A percentile compares a stretch with the other conserved stretches of the same genome.
Evolutionary conservation across 2,888 invertebrate genomes (phyloP).

Genomic region (Graphium colonna): DNA sequence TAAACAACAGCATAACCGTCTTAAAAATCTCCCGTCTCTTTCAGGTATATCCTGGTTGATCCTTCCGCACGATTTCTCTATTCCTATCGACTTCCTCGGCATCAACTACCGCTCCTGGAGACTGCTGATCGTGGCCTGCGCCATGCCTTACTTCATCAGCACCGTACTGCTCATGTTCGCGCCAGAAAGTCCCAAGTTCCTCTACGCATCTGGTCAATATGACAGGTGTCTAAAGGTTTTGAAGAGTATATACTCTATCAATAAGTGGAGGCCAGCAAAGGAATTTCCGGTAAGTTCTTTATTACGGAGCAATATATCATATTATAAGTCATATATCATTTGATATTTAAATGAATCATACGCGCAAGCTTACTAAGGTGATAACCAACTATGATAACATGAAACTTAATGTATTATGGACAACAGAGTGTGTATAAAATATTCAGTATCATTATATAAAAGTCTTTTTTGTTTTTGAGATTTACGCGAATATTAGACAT

Average conservation of each 20-base stretch:
- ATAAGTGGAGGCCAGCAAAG: constrained; percentile 47
- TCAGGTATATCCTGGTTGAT: constrained; percentile 85
- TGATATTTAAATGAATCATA: too few species aligned
- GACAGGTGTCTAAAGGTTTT: constrained; percentile 78
- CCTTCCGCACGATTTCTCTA: constrained; percentile 78
- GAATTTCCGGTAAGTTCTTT: constrained; percentile 52
- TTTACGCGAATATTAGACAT: too few species aligned
- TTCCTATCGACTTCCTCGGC: constrained; percentile 64
- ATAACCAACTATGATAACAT: too few species aligned
- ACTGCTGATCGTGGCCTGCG: constrained; percentile 83
- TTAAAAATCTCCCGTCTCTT: constrained; percentile 18
- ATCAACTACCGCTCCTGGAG: constrained; percentile 87
- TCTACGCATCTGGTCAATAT: constrained; percentile 80
- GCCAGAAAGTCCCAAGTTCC: constrained; percentile 91
- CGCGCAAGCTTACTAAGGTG: too few species aligned
- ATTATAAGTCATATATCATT: too few species aligned
- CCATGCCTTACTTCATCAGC: constrained; percentile 82
- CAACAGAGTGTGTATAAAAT: too few species aligned
- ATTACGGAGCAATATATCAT: too few species aligned
- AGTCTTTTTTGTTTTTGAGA: too few species aligned
- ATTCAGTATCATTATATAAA: too few species aligned
- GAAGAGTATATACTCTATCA: constrained; percentile 57
- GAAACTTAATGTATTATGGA: too few species aligned
- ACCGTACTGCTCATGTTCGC: constrained; percentile 78
- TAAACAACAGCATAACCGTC: too few species aligned